phyloP scores from a whole-genome alignment of 2,797 vertebrate genomes.

The Selene dorsalis region DNA sequence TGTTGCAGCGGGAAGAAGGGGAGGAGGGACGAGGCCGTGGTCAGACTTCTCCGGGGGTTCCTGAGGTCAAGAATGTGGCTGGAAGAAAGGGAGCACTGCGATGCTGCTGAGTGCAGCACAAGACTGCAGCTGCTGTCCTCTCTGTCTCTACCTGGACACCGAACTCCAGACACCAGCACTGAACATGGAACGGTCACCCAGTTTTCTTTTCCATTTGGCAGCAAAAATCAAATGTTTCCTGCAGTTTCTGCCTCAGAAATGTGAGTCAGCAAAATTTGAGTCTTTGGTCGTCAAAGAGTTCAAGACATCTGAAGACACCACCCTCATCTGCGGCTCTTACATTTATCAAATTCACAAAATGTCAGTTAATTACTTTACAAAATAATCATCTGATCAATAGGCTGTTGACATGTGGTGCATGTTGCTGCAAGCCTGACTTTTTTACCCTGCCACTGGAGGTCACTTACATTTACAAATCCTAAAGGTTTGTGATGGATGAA shows the following conservation, averaged over 20 bases:
- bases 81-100: conserved; percentile 8
- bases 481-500: background rate
- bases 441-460: background rate
- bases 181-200: too few species aligned
- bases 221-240: background rate
- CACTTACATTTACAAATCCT: background rate
- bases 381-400: background rate
- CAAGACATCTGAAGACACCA: background rate
- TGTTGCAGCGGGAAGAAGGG: conserved; percentile 34
- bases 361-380: background rate
- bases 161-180: conserved; percentile 10
- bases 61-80: conserved; percentile 53
- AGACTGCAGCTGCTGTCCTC: conserved; percentile 9
- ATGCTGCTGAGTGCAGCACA: conserved; percentile 36
- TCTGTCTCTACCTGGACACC: conserved; percentile 13
- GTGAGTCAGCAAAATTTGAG: background rate
- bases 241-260: background rate
- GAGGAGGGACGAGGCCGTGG: conserved; percentile 2
- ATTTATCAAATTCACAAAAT: too few species aligned
- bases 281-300: background rate
- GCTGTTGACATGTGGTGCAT: background rate
- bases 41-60: conserved; percentile 23
- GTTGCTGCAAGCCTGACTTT: background rate
- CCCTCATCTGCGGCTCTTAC: too few species aligned
- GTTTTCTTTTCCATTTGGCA: background rate